phyloP scores from a whole-genome alignment of 2,888 invertebrate species.

The Meiosimyza platycephala region DNA sequence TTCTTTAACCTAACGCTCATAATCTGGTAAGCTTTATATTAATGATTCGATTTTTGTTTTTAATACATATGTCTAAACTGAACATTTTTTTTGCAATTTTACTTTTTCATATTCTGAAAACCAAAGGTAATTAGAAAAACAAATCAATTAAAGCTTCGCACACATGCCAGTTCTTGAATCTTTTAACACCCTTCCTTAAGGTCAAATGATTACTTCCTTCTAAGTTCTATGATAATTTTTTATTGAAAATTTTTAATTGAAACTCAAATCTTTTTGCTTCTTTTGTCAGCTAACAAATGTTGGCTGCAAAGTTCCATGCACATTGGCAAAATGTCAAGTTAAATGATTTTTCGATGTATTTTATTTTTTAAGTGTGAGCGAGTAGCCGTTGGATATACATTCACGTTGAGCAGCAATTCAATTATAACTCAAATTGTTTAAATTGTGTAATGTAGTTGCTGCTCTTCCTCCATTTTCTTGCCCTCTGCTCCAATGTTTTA shows the following conservation, averaged over 20 bases:
- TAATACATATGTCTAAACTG: no score
- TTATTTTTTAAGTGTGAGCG: background rate
- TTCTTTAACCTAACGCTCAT: no score
- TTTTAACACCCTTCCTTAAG: no score
- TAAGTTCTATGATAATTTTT: background rate
- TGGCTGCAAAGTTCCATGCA: constrained; percentile 6
- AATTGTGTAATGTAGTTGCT: background rate
- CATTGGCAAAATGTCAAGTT: constrained; percentile 24
- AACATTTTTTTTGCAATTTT: no score
- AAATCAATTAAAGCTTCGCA: no score
- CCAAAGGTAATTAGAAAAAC: no score
- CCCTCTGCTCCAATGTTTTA: background rate
- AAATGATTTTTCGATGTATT: constrained; percentile 1
- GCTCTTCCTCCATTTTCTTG: no score
- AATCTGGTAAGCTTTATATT: no score
- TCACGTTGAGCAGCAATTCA: constrained; percentile 12
- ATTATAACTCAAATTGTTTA: constrained; percentile 7
- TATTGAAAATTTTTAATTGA: background rate
- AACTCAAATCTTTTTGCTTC: background rate
- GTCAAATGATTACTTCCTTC: no score
- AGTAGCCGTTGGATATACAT: constrained; percentile 5
- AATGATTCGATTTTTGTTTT: no score
- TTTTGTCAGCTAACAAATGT: background rate
- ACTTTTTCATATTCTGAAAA: no score
- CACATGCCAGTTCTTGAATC: no score